Percentiles rank a stretch among this genome's conserved stretches.
phyloP scores from a whole-genome alignment of 2,113 vertebrate genomes.

The Lasiurus borealis region DNA sequence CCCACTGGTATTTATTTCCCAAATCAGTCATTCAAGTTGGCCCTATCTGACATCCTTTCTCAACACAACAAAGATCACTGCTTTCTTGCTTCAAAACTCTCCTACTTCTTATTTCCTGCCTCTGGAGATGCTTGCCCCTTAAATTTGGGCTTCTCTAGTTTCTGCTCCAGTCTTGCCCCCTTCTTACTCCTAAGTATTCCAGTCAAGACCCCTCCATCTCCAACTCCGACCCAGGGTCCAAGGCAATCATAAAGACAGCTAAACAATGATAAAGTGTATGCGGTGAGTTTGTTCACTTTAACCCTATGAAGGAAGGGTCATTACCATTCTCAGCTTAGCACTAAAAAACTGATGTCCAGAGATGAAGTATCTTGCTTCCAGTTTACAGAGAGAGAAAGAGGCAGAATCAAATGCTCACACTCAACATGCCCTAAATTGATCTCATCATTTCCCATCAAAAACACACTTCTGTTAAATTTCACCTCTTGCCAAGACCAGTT shows the following conservation, averaged over 20 bases:
- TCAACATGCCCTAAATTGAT: neutral
- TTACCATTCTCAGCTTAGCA: neutral
- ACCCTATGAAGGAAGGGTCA: neutral
- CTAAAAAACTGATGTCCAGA: neutral
- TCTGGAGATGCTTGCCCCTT: neutral
- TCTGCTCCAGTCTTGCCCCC: neutral
- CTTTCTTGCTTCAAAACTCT: neutral
- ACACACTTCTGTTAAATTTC: neutral
- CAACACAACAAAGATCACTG: neutral
- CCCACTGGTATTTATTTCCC: neutral
- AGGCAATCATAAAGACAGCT: no score
- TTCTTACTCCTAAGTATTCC: neutral
- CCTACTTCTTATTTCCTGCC: neutral
- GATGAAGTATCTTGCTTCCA: neutral
- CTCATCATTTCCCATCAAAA: neutral
- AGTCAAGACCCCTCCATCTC: neutral
- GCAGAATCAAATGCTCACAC: neutral
- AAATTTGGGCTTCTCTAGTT: neutral
- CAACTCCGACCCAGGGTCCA: neutral
- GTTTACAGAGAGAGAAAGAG: neutral
- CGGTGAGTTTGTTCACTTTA: neutral
- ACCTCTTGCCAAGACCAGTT: no score
- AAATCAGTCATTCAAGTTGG: neutral
- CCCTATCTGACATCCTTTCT: neutral
- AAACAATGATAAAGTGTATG: rapidly evolving